Evolutionary conservation across 2,113 vertebrate genomes (phyloP).

Genomic region (Nannospalax galili): DNA sequence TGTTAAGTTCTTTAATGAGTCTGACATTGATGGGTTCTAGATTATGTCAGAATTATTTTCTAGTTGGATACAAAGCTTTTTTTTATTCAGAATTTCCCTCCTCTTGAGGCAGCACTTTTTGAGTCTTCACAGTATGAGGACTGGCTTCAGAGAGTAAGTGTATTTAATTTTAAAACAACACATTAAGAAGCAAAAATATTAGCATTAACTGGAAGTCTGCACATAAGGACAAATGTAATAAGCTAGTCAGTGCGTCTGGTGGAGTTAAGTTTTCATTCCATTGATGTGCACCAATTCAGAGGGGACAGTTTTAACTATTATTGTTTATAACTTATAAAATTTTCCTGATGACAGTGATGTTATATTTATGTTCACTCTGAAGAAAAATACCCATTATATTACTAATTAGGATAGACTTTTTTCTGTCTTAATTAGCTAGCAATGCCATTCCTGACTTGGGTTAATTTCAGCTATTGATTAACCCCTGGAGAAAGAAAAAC

Average conservation of each 20-base stretch:
- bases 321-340: not conserved
- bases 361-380: conserved; percentile 30
- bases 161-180: conserved; percentile 44
- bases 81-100: not conserved
- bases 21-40: not conserved
- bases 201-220: not conserved
- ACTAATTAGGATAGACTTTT: conserved; percentile 50
- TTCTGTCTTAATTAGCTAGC: conserved; percentile 47
- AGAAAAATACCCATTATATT: conserved; percentile 13
- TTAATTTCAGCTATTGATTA: conserved; percentile 65
- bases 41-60: conserved; percentile 55
- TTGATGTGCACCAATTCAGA: not conserved
- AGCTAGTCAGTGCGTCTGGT: conserved; percentile 11
- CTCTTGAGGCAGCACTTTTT: not conserved
- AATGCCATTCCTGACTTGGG: conserved; percentile 46
- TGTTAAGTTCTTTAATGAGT: conserved; percentile 28
- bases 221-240: conserved; percentile 20
- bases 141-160: not conserved
- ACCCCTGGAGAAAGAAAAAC: conserved; percentile 7
- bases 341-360: conserved; percentile 14
- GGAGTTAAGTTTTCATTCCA: not conserved
- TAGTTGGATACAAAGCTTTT: not conserved
- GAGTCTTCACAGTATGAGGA: not conserved
- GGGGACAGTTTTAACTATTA: conserved; percentile 8
- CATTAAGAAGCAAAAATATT: not conserved